Evolutionary conservation across 1,140 invertebrate species (phyloP).

Genomic region (Drosophila prosaltans): DNA sequence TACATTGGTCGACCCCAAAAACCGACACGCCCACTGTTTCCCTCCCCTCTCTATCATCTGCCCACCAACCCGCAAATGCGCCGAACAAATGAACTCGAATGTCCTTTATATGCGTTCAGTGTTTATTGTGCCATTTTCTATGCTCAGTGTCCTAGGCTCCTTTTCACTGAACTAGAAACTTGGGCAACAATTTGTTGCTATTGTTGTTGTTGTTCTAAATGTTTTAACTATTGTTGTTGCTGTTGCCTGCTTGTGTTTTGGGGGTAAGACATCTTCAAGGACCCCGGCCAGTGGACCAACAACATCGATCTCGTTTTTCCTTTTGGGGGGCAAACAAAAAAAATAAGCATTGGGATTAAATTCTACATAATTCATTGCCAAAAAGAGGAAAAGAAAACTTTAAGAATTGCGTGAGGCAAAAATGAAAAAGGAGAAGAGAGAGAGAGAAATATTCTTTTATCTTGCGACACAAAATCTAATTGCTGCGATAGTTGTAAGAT

Average conservation of each 20-base stretch:
- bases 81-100: constrained; percentile 77
- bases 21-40: constrained; percentile 52
- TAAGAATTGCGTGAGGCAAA: constrained; percentile 31
- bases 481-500: constrained; percentile 5
- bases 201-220: constrained; percentile 25
- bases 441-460: constrained; percentile 9
- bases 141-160: constrained; percentile 52
- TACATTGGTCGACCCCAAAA: constrained; percentile 52
- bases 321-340: constrained; percentile 32
- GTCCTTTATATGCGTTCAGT: constrained; percentile 79
- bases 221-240: constrained; percentile 15
- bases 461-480: constrained; percentile 6
- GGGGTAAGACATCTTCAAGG: constrained; percentile 57
- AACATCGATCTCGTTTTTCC: constrained; percentile 59
- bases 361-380: constrained; percentile 69
- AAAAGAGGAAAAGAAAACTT: constrained; percentile 25
- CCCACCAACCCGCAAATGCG: constrained; percentile 55
- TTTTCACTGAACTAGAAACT: constrained; percentile 57
- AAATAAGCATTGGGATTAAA: constrained; percentile 62
- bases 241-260: constrained; percentile 28
- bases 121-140: constrained; percentile 78
- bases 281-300: constrained; percentile 30
- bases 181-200: constrained; percentile 60
- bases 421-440: background rate
- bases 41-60: background rate